Percentiles rank a stretch among this genome's conserved stretches.
Evolutionary conservation across 2,888 invertebrate genomes (phyloP).

Genomic region (Chymomyza caudatula): DNA sequence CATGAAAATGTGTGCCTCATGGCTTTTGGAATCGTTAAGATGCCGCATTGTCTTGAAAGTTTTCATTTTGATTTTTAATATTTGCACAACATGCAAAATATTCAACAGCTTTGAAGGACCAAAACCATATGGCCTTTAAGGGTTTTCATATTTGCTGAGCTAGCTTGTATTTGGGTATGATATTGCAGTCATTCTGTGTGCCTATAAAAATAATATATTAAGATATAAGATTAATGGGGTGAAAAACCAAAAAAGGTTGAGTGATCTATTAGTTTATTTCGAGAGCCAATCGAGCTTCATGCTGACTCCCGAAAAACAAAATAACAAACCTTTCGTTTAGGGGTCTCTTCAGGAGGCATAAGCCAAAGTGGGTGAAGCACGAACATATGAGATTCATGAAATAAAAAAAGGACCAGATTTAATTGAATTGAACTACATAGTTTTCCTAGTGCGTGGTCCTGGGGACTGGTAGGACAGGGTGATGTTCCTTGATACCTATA

Average conservation of each 20-base stretch:
- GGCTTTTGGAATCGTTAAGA: constrained; percentile 54
- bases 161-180: neutral
- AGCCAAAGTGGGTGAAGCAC: too few species aligned
- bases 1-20: constrained; percentile 50
- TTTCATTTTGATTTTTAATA: constrained; percentile 43
- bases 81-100: constrained; percentile 47
- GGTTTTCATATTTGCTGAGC: neutral
- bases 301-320: too few species aligned
- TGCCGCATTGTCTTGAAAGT: constrained; percentile 36
- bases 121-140: neutral
- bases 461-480: too few species aligned
- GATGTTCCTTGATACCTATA: too few species aligned
- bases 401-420: too few species aligned
- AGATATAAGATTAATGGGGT: neutral
- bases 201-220: neutral
- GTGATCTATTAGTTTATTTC: too few species aligned
- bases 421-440: too few species aligned
- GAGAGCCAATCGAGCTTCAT: too few species aligned
- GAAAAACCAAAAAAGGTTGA: neutral
- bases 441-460: too few species aligned
- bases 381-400: too few species aligned
- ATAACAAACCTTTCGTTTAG: too few species aligned
- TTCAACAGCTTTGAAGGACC: neutral
- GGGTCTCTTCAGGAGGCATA: too few species aligned
- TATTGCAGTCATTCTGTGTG: neutral